phyloP scores from a whole-genome alignment of 53 echinoderm and acorn worm species.

The Pentamera pediparva region DNA sequence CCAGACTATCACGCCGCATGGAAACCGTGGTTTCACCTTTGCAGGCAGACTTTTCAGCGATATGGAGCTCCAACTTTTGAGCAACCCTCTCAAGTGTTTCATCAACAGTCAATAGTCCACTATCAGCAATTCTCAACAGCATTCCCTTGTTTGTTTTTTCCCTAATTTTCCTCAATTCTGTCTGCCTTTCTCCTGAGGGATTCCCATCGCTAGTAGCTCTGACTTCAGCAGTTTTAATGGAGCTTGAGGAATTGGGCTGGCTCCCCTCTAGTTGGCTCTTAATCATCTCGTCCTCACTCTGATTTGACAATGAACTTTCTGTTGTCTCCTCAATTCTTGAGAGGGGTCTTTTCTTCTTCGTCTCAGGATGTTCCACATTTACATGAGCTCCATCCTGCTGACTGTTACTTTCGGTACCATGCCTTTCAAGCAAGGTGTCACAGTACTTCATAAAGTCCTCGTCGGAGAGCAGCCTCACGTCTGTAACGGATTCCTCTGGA shows the following conservation, averaged over 20 bases:
- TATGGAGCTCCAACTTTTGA: slow-evolving; percentile 6
- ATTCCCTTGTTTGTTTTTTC: slow-evolving; percentile 11
- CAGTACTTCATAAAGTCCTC: too few relatives aligned
- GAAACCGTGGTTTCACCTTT: background rate
- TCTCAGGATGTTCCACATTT: too few relatives aligned
- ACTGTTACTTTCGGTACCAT: too few relatives aligned
- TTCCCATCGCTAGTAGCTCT: too few relatives aligned
- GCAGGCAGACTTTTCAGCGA: background rate
- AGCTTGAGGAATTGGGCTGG: too few relatives aligned
- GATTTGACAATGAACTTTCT: slow-evolving; percentile 4
- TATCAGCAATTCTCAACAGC: slow-evolving; percentile 10
- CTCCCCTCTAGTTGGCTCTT: slow-evolving; percentile 21
- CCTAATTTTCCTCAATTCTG: background rate
- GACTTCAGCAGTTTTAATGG: too few relatives aligned
- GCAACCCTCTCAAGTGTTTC: slow-evolving; percentile 8
- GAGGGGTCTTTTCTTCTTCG: slow-evolving; percentile 12
- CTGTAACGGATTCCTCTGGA: background rate
- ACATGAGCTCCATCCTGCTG: too few relatives aligned
- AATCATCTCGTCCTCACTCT: slow-evolving; percentile 11
- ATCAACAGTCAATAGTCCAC: background rate
- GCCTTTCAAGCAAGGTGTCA: too few relatives aligned
- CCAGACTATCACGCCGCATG: background rate
- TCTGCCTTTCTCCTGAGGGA: too few relatives aligned
- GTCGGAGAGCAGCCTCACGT: too few relatives aligned
- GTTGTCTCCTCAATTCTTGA: slow-evolving; percentile 30